Conservation (phyloP, 2,113 vertebrate genomes). For the Orientallactaga bullata region DNA sequence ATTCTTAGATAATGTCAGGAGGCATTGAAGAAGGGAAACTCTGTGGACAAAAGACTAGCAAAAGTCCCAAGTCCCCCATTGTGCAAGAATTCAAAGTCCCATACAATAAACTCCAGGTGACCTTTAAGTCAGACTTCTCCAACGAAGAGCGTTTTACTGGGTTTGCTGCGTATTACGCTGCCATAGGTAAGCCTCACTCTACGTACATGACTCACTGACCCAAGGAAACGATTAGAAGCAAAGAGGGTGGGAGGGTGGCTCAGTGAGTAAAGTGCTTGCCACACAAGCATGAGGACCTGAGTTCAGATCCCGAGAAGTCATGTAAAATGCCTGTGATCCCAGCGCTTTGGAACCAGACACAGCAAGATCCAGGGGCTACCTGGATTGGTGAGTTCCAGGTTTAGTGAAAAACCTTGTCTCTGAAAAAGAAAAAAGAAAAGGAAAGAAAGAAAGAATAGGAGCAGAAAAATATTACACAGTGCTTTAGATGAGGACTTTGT, state of each 20-base stretch:
- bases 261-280: too few species aligned
- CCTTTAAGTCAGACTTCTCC: conserved; percentile 94
- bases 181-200: conserved; percentile 87
- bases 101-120: conserved; percentile 87
- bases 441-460: too few species aligned
- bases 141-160: conserved; percentile 92
- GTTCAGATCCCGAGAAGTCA: too few species aligned
- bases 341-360: too few species aligned
- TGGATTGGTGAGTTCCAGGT: too few species aligned
- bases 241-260: too few species aligned
- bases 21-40: conserved; percentile 82
- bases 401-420: too few species aligned
- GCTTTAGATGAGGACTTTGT: not conserved
- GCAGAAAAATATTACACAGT: not conserved
- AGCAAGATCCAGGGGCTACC: too few species aligned
- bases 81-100: conserved; percentile 88
- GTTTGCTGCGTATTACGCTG: conserved; percentile 92
- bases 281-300: too few species aligned
- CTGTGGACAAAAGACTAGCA: conserved; percentile 88
- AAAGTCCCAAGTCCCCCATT: conserved; percentile 80
- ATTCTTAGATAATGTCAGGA: conserved; percentile 88
- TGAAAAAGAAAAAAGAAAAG: too few species aligned
- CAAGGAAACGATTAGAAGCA: not conserved
- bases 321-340: too few species aligned
- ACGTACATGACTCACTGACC: not conserved